phyloP scores from a whole-genome alignment of 2,797 vertebrate genomes.

The Ispidina lecontei region DNA sequence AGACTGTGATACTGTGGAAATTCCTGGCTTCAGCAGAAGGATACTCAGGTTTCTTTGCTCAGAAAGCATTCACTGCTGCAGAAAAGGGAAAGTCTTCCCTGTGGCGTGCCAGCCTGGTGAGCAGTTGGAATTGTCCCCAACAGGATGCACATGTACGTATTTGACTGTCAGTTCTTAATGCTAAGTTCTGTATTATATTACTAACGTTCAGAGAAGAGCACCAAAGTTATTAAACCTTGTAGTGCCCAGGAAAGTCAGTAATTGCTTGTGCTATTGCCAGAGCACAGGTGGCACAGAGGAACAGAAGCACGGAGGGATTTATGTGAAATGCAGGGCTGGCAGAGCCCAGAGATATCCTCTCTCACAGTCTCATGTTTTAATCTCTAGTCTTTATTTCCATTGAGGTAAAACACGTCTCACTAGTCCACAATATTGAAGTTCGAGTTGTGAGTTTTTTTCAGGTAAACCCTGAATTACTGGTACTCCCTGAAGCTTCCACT shows the following conservation, averaged over 20 bases:
- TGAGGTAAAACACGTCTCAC: not conserved
- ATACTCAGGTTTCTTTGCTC: not conserved
- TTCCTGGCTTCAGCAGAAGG: not conserved
- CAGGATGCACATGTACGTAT: not conserved
- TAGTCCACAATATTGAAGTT: not conserved
- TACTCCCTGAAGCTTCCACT: not conserved
- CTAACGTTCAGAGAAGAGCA: too few species aligned
- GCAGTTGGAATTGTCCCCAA: not conserved
- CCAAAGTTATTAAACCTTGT: too few species aligned
- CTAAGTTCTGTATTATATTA: too few species aligned
- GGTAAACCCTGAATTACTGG: not conserved
- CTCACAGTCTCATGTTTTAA: too few species aligned
- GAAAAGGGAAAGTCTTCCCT: not conserved
- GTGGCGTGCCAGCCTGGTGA: not conserved
- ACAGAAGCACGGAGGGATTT: too few species aligned
- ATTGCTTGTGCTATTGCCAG: too few species aligned
- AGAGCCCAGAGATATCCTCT: too few species aligned
- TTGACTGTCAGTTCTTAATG: not conserved
- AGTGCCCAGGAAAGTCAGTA: too few species aligned
- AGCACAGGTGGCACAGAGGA: too few species aligned
- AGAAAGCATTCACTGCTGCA: not conserved
- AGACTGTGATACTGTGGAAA: not conserved
- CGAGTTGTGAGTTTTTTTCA: not conserved
- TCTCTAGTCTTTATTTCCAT: too few species aligned
- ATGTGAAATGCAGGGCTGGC: too few species aligned